Evolutionary conservation across 2,888 invertebrate species (phyloP), one percentile per base, ranked within the genome.

Genomic region (Drosophila pegasa): DNA sequence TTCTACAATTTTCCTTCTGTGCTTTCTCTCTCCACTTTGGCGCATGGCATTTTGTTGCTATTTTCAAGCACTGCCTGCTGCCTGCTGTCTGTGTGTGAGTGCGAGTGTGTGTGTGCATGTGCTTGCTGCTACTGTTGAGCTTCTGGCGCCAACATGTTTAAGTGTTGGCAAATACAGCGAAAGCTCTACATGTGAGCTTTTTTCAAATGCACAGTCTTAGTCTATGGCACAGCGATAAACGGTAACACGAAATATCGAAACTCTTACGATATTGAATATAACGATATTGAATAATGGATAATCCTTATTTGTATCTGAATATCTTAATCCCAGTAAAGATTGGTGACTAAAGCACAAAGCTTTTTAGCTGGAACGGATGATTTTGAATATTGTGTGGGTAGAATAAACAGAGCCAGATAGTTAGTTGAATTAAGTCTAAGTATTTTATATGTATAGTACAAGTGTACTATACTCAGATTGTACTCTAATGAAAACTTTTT

Each of bases 1-100:
- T n/a, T n/a, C n/a, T n/a, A n/a, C n/a, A 50, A 65, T 71, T 83
- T 78, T 73, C 67, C 67, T 55, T 64, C 18, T 41, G 67, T 45
- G 45, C 18, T 50, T 75, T 65, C 68, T 71, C 68, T 71, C 61
- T 47, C 35, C 40, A 60, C 38, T 70, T 75, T 71, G 64, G 71
- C 84, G 80, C 79, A 80, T 75, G 63, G 43, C 61, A 64, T 38
- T 48, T 61, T 54, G 10, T 0, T 35, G 52, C 63, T 37, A 38
- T 64, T 80, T 74, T 71, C 60, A 22, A 20, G 16, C 59, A 85
- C 86, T 82, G 67, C 52, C 68, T 41, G 29, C 16, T 29, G 2
- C 14, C 10, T 33, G 27, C 38, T n/a, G 27, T 12, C 18, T 18
- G 2, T 14, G 10, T 29, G 2, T 29, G 16, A 18, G 14, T 41